Percentiles rank a stretch among this genome's conserved stretches.
phyloP scores from a whole-genome alignment of 23 tunicate species.

The Halocynthia aurantium region DNA sequence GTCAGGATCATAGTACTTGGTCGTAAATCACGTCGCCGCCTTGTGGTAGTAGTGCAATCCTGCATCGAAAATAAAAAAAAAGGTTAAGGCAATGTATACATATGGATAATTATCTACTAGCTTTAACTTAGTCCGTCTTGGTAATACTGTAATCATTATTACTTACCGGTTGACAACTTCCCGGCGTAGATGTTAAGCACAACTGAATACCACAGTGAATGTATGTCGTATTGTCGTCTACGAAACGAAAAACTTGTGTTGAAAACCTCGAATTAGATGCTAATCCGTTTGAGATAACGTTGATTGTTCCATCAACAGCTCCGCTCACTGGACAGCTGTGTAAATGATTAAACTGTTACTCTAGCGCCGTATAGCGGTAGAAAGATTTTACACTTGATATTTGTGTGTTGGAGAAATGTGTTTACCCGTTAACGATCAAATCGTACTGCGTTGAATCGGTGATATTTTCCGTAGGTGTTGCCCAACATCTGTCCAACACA shows the following conservation, averaged over 20 bases:
- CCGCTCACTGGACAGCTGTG: constrained; percentile 23
- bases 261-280: constrained; percentile 21
- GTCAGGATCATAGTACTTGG: too few relatives aligned
- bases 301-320: constrained; percentile 25
- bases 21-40: too few relatives aligned
- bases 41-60: too few relatives aligned
- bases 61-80: too few relatives aligned
- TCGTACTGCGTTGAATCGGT: constrained; percentile 26
- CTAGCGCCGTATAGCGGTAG: background rate
- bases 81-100: too few relatives aligned
- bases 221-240: constrained; percentile 52
- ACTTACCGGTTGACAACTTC: constrained; percentile 6
- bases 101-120: too few relatives aligned
- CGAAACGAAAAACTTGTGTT: constrained; percentile 55
- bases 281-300: constrained; percentile 32
- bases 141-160: background rate
- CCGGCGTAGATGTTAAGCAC: constrained; percentile 24
- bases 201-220: constrained; percentile 53
- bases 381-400: background rate
- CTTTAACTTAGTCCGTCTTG: too few relatives aligned
- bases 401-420: background rate
- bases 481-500: constrained; percentile 58
- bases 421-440: constrained; percentile 47
- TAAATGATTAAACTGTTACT: background rate
- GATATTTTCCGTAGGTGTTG: constrained; percentile 31